These are phyloP conservation scores for Muraenolepis orangiensis DNA, from an alignment of 2,797 vertebrate genomes.

Conservation along the genomic window DNA sequence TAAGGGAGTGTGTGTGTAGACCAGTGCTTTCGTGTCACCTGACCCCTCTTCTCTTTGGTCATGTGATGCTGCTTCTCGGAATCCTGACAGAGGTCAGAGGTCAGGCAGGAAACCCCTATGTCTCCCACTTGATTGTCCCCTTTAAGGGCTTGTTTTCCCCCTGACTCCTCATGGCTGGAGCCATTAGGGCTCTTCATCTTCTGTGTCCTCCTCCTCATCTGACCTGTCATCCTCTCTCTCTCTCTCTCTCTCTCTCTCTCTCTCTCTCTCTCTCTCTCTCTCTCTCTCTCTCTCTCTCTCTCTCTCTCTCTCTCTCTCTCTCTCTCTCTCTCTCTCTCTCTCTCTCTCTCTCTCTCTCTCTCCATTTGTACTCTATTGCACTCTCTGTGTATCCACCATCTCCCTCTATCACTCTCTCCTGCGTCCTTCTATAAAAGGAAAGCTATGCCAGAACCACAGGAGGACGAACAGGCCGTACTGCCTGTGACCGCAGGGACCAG, in stretches of 20 bases:
- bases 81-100: constrained; percentile 37
- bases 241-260: not conserved
- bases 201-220: not conserved
- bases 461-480: no score
- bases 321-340: not conserved
- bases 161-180: constrained; percentile 21
- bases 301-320: not conserved
- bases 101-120: constrained; percentile 52
- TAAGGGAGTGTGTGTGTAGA: no score
- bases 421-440: constrained; percentile 70
- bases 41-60: not conserved
- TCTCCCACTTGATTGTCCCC: constrained; percentile 61
- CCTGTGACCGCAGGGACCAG: no score
- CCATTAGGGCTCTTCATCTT: constrained; percentile 20
- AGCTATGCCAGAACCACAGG: constrained; percentile 54
- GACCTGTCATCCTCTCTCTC: not conserved
- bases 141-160: constrained; percentile 56
- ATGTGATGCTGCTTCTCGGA: constrained; percentile 13
- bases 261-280: not conserved
- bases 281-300: not conserved
- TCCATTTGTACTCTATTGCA: not conserved
- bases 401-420: not conserved
- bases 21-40: not conserved
- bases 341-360: not conserved
- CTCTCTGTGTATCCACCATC: not conserved